Percentiles rank a stretch among this genome's conserved stretches.
Evolutionary conservation across 2,113 vertebrate genomes (phyloP).

Genomic region (Oncorhynchus clarkii): DNA sequence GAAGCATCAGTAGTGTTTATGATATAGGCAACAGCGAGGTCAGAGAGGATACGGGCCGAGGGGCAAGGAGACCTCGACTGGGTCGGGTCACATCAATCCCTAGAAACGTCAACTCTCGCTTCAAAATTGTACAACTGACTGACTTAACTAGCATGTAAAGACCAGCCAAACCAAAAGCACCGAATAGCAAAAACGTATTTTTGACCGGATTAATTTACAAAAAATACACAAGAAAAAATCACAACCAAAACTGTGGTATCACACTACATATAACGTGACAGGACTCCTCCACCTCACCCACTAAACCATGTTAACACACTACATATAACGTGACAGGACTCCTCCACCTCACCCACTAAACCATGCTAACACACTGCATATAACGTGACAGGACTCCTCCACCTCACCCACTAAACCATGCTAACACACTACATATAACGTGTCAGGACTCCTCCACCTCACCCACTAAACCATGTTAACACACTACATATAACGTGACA

Average conservation of each 20-base stretch:
- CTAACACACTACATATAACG: too few species aligned
- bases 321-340: too few species aligned
- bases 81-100: not conserved
- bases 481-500: too few species aligned
- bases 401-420: too few species aligned
- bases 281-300: too few species aligned
- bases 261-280: too few species aligned
- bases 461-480: too few species aligned
- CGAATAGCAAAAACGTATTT: conserved; percentile 10
- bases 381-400: too few species aligned
- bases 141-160: not conserved
- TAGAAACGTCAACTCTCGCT: not conserved
- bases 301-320: too few species aligned
- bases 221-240: not conserved
- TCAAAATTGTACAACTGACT: not conserved
- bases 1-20: not conserved
- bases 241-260: not conserved
- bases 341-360: too few species aligned
- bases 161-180: conserved; percentile 8
- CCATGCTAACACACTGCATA: too few species aligned
- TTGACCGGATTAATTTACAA: not conserved
- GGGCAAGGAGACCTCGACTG: not conserved
- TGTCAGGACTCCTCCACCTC: too few species aligned
- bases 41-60: not conserved
- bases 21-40: not conserved